Conservation (phyloP, 2,797 vertebrate species). For the Tenualosa ilisha region DNA sequence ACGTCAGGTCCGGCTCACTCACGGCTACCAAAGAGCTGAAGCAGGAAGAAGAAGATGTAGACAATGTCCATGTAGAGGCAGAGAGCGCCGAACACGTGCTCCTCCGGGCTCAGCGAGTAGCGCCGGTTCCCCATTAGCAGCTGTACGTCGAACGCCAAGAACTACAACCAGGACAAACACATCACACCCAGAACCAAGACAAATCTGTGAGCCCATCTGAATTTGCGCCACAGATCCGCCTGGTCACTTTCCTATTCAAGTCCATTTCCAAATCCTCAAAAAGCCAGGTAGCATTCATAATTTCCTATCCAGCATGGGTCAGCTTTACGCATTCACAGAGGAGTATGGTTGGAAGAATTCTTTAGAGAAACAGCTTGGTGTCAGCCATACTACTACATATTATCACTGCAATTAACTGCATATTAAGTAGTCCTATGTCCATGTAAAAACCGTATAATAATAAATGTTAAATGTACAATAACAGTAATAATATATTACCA, state of each 20-base stretch:
- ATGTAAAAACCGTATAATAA: background rate
- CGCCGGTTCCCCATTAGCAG: conserved; percentile 58
- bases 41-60: conserved; percentile 61
- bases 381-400: background rate
- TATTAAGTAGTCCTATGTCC: background rate
- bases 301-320: too few relatives aligned
- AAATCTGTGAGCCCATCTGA: too few relatives aligned
- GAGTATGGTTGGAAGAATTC: too few relatives aligned
- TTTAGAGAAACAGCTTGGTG: too few relatives aligned
- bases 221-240: too few relatives aligned
- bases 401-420: background rate
- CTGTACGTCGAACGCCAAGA: conserved; percentile 58
- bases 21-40: conserved; percentile 58
- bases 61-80: conserved; percentile 64
- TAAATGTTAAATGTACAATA: background rate
- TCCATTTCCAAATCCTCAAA: too few relatives aligned
- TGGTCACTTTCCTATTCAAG: too few relatives aligned
- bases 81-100: conserved; percentile 60
- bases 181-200: too few relatives aligned
- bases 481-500: conserved; percentile 37
- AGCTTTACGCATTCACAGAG: too few relatives aligned
- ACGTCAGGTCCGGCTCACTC: conserved; percentile 41
- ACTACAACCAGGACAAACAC: conserved; percentile 38
- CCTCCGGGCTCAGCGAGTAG: conserved; percentile 60
- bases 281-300: too few relatives aligned